Percentiles rank a stretch among this genome's conserved stretches.
These are phyloP conservation scores for Poecile montanus DNA, from an alignment of 2,797 vertebrate genomes.

Conservation along the genomic window DNA sequence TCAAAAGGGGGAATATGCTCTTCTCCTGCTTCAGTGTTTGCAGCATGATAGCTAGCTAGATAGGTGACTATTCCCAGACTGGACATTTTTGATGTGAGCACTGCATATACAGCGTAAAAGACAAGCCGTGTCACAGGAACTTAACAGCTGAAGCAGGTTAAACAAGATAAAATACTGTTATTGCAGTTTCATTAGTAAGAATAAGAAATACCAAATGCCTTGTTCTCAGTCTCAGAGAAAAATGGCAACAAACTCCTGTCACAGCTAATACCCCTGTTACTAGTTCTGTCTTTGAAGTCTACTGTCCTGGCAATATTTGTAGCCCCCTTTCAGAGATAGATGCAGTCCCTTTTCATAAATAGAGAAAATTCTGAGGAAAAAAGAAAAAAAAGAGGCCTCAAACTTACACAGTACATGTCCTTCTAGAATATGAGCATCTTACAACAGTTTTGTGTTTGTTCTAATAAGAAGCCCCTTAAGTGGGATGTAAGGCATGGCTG, in stretches of 20 bases:
- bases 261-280: not conserved
- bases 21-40: not conserved
- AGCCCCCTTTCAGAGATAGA: not conserved
- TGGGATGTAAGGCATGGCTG: not conserved
- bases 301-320: not conserved
- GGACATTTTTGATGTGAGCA: not conserved
- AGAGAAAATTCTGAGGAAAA: not conserved
- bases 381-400: not conserved
- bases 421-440: not conserved
- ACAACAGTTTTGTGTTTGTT: not conserved
- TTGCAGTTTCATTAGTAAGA: not conserved
- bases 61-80: not conserved
- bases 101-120: not conserved
- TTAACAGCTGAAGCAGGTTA: not conserved
- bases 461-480: not conserved
- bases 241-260: not conserved
- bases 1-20: rapidly evolving
- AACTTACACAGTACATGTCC: not conserved
- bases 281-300: not conserved
- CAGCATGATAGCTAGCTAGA: not conserved
- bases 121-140: not conserved
- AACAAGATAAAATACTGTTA: not conserved
- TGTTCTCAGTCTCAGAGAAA: not conserved
- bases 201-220: not conserved
- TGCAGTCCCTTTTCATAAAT: not conserved